phyloP scores from a whole-genome alignment of 2,797 vertebrate species.

The Gobio occitaniae region DNA sequence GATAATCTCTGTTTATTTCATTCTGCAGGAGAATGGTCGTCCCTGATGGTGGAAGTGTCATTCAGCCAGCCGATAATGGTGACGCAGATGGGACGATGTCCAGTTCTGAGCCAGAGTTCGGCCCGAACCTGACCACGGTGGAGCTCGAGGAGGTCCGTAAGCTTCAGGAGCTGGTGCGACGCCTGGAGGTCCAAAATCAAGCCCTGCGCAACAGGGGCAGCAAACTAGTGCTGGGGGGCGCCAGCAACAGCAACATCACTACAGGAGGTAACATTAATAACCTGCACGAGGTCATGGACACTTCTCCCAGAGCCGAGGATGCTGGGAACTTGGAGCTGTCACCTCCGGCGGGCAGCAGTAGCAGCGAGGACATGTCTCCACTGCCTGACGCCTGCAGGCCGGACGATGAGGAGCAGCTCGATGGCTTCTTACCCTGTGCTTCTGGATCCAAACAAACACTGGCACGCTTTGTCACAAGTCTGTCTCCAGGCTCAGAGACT shows the following conservation, averaged over 20 bases:
- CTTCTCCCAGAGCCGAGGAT: constrained; percentile 63
- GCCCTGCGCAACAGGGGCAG: constrained; percentile 79
- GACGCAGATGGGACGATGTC: constrained; percentile 72
- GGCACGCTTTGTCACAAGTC: constrained; percentile 66
- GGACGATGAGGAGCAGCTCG: constrained; percentile 65
- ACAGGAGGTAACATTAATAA: constrained; percentile 66
- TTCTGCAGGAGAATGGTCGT: constrained; percentile 86
- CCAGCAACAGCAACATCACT: constrained; percentile 66
- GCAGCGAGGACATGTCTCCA: constrained; percentile 76
- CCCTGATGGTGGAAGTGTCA: constrained; percentile 79
- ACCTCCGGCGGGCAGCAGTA: constrained; percentile 69
- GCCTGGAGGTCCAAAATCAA: constrained; percentile 90
- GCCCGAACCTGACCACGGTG: constrained; percentile 70
- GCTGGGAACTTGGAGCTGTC: constrained; percentile 68
- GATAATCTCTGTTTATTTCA: background rate
- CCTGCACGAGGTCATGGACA: constrained; percentile 58
- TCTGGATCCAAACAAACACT: constrained; percentile 56
- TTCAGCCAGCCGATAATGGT: constrained; percentile 75
- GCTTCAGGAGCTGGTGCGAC: constrained; percentile 87
- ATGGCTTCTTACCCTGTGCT: constrained; percentile 70
- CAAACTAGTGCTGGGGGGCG: constrained; percentile 70
- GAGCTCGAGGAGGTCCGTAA: constrained; percentile 90
- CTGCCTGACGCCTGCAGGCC: constrained; percentile 63
- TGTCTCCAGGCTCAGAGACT: constrained; percentile 76
- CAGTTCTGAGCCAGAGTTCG: constrained; percentile 70